A percentile compares a stretch with the other conserved stretches of the same genome.
Evolutionary conservation across 2,888 invertebrate species (phyloP).

Genomic region (Celastrina argiolus): DNA sequence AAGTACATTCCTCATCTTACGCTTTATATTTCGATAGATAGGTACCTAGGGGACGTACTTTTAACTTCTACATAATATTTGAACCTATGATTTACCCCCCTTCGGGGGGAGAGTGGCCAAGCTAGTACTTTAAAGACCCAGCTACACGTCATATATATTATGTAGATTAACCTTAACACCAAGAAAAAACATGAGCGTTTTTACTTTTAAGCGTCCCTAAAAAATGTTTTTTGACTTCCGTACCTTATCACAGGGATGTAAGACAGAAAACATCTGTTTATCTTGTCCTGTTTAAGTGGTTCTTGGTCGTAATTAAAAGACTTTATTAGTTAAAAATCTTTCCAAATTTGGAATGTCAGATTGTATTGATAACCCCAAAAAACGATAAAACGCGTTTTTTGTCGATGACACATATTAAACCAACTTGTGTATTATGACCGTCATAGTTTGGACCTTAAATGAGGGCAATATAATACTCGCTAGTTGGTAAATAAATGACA

Average conservation of each 20-base stretch:
- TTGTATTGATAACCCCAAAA: not conserved
- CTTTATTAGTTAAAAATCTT: not conserved
- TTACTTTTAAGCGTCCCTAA: not conserved
- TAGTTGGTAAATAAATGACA: no score
- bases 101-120: no score
- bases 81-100: no score
- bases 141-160: no score
- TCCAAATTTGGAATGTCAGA: not conserved
- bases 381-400: not conserved
- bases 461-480: no score
- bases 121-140: no score
- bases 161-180: no score
- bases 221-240: not conserved
- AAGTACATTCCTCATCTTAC: not conserved
- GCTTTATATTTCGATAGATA: no score
- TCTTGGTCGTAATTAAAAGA: not conserved
- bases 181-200: not conserved
- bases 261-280: not conserved
- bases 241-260: not conserved
- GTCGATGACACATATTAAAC: not conserved
- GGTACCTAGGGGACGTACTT: no score
- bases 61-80: no score
- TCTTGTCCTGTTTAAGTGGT: not conserved
- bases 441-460: no score
- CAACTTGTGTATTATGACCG: not conserved